A percentile compares a stretch with the other conserved stretches of the same genome.
Conservation (phyloP, 2,113 vertebrate species). For the Rynchops niger region DNA sequence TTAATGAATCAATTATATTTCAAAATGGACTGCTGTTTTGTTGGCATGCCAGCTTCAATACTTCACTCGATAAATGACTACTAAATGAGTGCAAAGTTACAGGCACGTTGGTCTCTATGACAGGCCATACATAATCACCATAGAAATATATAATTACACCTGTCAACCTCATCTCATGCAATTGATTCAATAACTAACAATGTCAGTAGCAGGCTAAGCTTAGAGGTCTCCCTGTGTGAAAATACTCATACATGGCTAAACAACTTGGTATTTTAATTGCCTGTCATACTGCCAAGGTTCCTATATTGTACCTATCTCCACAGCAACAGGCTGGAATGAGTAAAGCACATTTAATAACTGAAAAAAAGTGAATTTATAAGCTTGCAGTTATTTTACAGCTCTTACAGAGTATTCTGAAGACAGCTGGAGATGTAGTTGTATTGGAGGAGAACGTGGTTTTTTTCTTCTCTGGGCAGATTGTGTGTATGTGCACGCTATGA, state of each 20-base stretch:
- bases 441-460: background rate
- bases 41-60: conserved; percentile 62
- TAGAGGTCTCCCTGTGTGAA: conserved; percentile 79
- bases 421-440: background rate
- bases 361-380: conserved; percentile 46
- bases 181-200: conserved; percentile 84
- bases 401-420: conserved; percentile 19
- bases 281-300: conserved; percentile 76
- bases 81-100: conserved; percentile 77
- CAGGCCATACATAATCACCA: conserved; percentile 83
- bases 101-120: conserved; percentile 79
- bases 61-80: conserved; percentile 74
- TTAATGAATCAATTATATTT: conserved; percentile 57
- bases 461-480: background rate
- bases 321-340: conserved; percentile 72
- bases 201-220: conserved; percentile 74
- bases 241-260: conserved; percentile 80
- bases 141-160: conserved; percentile 88
- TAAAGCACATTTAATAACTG: conserved; percentile 64
- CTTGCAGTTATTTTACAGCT: conserved; percentile 21
- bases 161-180: conserved; percentile 85
- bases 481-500: background rate
- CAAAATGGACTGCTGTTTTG: conserved; percentile 34
- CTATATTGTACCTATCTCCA: conserved; percentile 70
- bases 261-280: conserved; percentile 83